Conservation (phyloP, 2,888 invertebrate species). For the Idaea straminata region DNA sequence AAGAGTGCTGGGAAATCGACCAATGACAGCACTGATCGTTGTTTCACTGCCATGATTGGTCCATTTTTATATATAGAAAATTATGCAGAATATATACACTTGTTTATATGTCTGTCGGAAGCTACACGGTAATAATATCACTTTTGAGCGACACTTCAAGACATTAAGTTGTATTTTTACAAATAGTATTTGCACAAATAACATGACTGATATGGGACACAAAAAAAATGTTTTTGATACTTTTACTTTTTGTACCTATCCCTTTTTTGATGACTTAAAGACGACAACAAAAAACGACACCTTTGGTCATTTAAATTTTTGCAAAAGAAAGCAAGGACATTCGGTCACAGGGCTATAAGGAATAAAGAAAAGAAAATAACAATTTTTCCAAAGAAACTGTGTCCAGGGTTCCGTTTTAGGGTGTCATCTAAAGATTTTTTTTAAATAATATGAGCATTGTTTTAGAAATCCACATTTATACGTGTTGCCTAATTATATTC, state of each 20-base stretch:
- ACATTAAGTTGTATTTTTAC: conserved; percentile 69
- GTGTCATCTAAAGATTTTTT: not conserved
- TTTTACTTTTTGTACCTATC: conserved; percentile 71
- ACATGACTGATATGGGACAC: conserved; percentile 78
- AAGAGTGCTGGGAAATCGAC: conserved; percentile 62
- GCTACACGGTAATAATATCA: conserved; percentile 67
- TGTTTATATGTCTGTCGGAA: conserved; percentile 78
- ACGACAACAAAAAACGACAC: conserved; percentile 16
- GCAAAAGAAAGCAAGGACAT: too few species aligned
- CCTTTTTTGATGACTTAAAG: conserved; percentile 44
- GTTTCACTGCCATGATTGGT: conserved; percentile 79
- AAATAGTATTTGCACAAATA: conserved; percentile 76
- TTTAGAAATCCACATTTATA: conserved; percentile 59
- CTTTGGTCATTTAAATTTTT: not conserved
- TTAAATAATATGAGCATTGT: conserved; percentile 29
- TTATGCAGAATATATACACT: conserved; percentile 59
- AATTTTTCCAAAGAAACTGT: too few species aligned
- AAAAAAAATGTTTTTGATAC: conserved; percentile 72
- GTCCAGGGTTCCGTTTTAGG: not conserved
- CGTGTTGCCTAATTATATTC: conserved; percentile 44
- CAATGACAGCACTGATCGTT: conserved; percentile 74
- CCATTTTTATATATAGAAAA: conserved; percentile 73
- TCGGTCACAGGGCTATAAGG: too few species aligned
- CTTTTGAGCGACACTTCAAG: conserved; percentile 80
- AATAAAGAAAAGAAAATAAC: too few species aligned